phyloP scores from a whole-genome alignment of 2,113 vertebrate genomes.

The Illadopsis cleaveri region DNA sequence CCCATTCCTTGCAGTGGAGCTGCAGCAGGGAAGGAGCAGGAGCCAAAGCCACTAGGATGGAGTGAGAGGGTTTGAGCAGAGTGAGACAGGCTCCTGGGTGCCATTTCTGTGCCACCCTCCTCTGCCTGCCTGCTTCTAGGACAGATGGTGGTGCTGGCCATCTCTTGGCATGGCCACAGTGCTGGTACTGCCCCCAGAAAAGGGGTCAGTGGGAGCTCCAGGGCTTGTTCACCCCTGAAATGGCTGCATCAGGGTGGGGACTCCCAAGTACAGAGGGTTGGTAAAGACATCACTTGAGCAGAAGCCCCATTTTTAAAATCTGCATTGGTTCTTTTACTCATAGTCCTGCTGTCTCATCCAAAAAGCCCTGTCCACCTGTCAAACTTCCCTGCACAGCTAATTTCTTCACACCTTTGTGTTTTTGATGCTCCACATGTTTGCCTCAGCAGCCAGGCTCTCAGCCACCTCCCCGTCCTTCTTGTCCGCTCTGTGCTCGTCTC shows the following conservation, averaged over 20 bases:
- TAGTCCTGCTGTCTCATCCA: not conserved
- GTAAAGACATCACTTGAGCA: not conserved
- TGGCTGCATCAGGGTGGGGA: not conserved
- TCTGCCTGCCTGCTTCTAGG: not conserved
- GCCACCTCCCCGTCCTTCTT: not conserved
- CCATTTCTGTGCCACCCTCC: not conserved
- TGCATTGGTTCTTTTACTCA: not conserved
- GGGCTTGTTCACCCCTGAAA: not conserved
- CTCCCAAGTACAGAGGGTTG: rapidly evolving
- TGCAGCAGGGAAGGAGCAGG: not conserved
- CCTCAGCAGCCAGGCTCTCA: rapidly evolving
- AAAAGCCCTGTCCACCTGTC: not conserved
- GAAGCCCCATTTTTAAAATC: not conserved
- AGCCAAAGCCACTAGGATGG: not conserved
- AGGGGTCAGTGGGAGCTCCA: not conserved
- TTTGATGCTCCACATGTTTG: not conserved
- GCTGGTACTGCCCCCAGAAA: rapidly evolving
- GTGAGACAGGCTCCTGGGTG: not conserved
- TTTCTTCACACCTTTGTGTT: not conserved
- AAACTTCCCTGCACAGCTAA: not conserved
- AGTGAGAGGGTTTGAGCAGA: not conserved
- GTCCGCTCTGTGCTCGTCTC: not conserved
- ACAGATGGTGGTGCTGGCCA: not conserved
- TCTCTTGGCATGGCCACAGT: not conserved
- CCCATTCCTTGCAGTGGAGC: not conserved